Base-by-base conservation (phyloP, 2,888 invertebrate genomes). In the Spisula solida region DNA sequence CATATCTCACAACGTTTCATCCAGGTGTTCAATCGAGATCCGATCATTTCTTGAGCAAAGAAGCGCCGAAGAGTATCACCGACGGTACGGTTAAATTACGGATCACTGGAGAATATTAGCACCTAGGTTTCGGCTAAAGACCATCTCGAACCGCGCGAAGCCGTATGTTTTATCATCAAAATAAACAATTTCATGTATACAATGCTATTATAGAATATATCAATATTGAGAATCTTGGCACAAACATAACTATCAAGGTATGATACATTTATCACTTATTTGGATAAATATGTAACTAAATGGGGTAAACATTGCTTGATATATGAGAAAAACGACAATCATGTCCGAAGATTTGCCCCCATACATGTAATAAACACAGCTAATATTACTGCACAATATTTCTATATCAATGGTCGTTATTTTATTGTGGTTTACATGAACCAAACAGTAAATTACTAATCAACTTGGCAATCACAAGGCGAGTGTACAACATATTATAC, bases 11-110 rank as follows among this genome's bases (percentile, higher is more conserved):
- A 16, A 75, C 20, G 60, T 75, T 31, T 75, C 12, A 75, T 75
- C 75, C 75, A 75, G 75, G 75, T 75, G 75, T 75, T 75, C 75
- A 75, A 34, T 34, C 34, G 16, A 75, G 75, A 66, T 66, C n/a
- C 34, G 75, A 75, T 75, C 75, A 75, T 75, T 25, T 25, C 75
- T 34, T 75, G 75, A 34, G 75, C 16, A 75, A 75, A 75, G 25
- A 31, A 31, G 75, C 31, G 34, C 34, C 12, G 8, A 14, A 75
- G 16, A 75, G 16, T 34, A 75, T 34, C 31, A 75, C 75, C 34
- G 34, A 34, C 16, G 34, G 16, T 75, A 31, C 75, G 31, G 75
- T 1, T 34, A 34, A 75, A 34, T 34, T 31, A 75, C 75, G 75
- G 75, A 75, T 75, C 29, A 75, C 31, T 75, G 75, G 75, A 75